These are phyloP conservation scores for Trichopoda pennipes DNA, from an alignment of 2,888 invertebrate genomes.

Conservation along the genomic window DNA sequence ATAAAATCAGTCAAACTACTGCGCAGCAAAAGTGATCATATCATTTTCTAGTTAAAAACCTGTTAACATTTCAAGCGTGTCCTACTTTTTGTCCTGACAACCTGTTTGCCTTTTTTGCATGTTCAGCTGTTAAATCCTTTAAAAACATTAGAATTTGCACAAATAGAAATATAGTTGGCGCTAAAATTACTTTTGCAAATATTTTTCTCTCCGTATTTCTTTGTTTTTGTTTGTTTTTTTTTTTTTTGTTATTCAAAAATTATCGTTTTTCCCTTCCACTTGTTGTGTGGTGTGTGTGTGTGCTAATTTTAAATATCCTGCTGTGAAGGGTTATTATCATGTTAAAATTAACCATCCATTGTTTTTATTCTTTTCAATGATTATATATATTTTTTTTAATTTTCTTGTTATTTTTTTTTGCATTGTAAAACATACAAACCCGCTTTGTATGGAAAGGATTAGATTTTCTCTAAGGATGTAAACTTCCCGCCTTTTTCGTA, in stretches of 20 bases:
- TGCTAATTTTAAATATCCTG: conserved; percentile 63
- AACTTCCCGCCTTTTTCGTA: conserved; percentile 64
- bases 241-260: not conserved
- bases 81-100: not conserved
- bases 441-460: conserved; percentile 54
- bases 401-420: conserved; percentile 38
- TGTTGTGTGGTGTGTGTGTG: conserved; percentile 57
- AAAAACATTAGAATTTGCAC: conserved; percentile 32
- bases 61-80: conserved; percentile 49
- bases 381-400: conserved; percentile 45
- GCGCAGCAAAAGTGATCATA: conserved; percentile 66
- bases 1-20: conserved; percentile 62
- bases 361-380: conserved; percentile 62
- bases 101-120: not conserved
- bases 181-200: conserved; percentile 47
- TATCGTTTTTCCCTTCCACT: conserved; percentile 45
- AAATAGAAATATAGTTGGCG: conserved; percentile 51
- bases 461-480: conserved; percentile 61
- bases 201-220: not conserved
- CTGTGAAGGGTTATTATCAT: conserved; percentile 65
- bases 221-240: not conserved
- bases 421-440: conserved; percentile 26
- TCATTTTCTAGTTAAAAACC: conserved; percentile 63
- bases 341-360: conserved; percentile 55
- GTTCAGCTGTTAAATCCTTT: conserved; percentile 43